Conservation (phyloP, 2,113 vertebrate species). For the Leptobrachium leishanense region DNA sequence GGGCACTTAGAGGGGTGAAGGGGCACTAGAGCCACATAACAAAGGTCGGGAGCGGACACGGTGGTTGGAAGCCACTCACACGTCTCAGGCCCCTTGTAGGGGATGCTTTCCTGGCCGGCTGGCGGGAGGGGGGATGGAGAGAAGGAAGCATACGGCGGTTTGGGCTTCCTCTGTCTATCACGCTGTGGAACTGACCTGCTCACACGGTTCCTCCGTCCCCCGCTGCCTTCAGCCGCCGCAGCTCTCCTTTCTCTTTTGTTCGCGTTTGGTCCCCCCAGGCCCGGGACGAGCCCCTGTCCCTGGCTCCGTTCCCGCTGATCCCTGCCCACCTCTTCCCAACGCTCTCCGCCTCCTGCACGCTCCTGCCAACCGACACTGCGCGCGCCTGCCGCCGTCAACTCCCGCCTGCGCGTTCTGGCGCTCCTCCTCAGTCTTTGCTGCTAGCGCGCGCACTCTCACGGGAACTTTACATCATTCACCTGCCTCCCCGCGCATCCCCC, state of each 20-base stretch:
- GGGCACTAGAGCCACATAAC: too few species aligned
- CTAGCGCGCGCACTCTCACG: not conserved
- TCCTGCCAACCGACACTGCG: constrained; percentile 35
- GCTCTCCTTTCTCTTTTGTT: not conserved
- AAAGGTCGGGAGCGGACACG: too few species aligned
- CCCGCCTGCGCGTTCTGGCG: constrained; percentile 12
- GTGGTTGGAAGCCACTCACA: too few species aligned
- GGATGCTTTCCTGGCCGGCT: too few species aligned
- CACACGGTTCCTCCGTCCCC: not conserved
- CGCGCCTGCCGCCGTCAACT: constrained; percentile 24
- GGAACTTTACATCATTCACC: too few species aligned
- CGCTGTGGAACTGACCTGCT: too few species aligned
- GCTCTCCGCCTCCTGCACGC: not conserved
- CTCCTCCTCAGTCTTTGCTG: not conserved
- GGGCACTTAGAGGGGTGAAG: not conserved
- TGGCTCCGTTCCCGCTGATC: not conserved
- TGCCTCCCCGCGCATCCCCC: too few species aligned
- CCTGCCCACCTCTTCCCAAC: not conserved
- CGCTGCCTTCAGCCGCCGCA: constrained; percentile 19
- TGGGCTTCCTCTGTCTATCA: too few species aligned
- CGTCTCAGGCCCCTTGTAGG: too few species aligned
- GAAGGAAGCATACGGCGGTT: too few species aligned
- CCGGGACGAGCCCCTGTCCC: constrained; percentile 11
- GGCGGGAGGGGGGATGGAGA: too few species aligned
- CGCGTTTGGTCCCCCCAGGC: not conserved